Base-by-base conservation (phyloP, 53 echinoderm and acorn worm genomes). In the Arbacia lixula region DNA sequence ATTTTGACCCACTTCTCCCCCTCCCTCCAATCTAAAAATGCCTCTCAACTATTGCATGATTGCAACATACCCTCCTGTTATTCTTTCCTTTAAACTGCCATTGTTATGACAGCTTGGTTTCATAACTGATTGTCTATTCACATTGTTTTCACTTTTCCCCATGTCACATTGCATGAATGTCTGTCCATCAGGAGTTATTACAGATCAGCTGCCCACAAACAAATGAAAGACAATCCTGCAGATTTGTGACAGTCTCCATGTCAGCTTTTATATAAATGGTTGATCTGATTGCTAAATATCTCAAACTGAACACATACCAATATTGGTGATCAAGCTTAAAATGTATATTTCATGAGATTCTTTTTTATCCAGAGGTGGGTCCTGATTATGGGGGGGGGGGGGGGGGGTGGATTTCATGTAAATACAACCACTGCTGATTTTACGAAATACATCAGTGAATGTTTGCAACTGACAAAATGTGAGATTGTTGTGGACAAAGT, bases 51-150 rank as follows among this genome's bases (percentile, higher is more conserved):
- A 62, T 62, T 28, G 25, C 30, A 31, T 26, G 25, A 62, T 28
- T 62, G 63, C 30, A 31, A 62, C 63, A 62, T 26, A 62, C 63
- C 63, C 63, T 62, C 63, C 63, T 62, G 63, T 31, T 62, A 28
- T n/a, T 31, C 31, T 26, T 28, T 62, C 30, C 63, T 62, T 62
- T 26, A 31, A 62, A 62, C 63, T 62, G 63, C 63, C 63, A 31
- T 26, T 62, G 63, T 62, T 54, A 21, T 54, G 55, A 25, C 55
- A 54, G 55, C 55, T 54, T 54, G 55, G 55, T 54, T 54, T 54
- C 25, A 54, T 54, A 54, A 54, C 55, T 21, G n/a, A 54, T 54
- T 20, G 55, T 54, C 55, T 54, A 54, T 54, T 5, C n/a, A 25
- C 55, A 54, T 54, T 54, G 55, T 60, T 27, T 27, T 60, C 60